phyloP scores from a whole-genome alignment of 2,113 vertebrate genomes.

The Notarius lentiginosus region DNA sequence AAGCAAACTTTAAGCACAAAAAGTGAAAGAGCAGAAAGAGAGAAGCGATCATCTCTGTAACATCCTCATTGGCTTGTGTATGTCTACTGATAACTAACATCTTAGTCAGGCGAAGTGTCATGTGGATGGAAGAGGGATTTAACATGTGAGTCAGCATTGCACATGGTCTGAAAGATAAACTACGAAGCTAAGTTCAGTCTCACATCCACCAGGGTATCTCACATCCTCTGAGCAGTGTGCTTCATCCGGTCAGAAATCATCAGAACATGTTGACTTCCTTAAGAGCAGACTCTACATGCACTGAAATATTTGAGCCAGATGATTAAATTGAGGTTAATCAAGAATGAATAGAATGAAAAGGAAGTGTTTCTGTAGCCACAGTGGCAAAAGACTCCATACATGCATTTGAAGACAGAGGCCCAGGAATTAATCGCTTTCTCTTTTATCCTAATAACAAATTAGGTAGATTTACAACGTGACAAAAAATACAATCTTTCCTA shows the following conservation, averaged over 20 bases:
- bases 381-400: conserved; percentile 1
- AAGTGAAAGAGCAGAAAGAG: background rate
- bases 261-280: conserved; percentile 15
- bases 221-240: conserved; percentile 32
- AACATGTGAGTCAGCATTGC: conserved; percentile 18
- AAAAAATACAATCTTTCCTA: background rate
- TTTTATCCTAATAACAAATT: background rate
- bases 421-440: background rate
- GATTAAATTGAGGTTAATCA: conserved; percentile 15
- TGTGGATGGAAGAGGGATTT: background rate
- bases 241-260: conserved; percentile 15
- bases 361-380: background rate
- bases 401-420: background rate
- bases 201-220: conserved; percentile 30
- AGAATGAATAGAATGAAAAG: conserved; percentile 32
- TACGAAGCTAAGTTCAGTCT: conserved; percentile 18
- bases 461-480: conserved; percentile 16
- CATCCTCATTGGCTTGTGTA: background rate
- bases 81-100: background rate
- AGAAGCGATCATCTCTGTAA: background rate
- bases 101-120: conserved; percentile 28
- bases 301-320: background rate
- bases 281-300: background rate
- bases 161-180: conserved; percentile 10
- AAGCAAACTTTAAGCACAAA: background rate